Evolutionary conservation across 1,140 invertebrate genomes (phyloP).

Genomic region (Carcinoscorpius rotundicauda): DNA sequence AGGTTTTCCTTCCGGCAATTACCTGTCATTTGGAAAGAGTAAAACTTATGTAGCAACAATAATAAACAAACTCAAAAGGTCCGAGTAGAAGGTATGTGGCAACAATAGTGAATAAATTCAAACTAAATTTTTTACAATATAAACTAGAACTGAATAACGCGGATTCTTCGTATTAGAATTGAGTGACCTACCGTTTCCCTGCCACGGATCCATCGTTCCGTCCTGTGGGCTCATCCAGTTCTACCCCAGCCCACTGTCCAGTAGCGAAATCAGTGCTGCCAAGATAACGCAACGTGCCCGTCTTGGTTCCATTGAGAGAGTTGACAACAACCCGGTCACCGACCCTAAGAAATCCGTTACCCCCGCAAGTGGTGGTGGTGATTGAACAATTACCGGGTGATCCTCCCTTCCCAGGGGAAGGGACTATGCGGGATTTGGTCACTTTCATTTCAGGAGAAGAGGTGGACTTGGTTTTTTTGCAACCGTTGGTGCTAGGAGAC

Average conservation of each 20-base stretch:
- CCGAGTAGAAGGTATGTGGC: too few relatives aligned
- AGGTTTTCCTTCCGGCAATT: too few relatives aligned
- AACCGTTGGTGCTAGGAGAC: too few relatives aligned
- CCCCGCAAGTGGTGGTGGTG: slow-evolving; percentile 21
- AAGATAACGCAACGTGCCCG: slow-evolving; percentile 68
- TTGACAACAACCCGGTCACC: slow-evolving; percentile 86
- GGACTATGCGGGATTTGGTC: slow-evolving; percentile 4
- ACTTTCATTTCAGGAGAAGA: too few relatives aligned
- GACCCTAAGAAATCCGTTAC: slow-evolving; percentile 50
- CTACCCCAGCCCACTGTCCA: slow-evolving; percentile 96
- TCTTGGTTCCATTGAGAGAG: slow-evolving; percentile 71
- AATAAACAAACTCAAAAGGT: too few relatives aligned
- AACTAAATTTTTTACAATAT: too few relatives aligned
- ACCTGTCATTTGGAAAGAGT: too few relatives aligned
- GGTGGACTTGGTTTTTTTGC: too few relatives aligned
- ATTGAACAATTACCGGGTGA: neutral
- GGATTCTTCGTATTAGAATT: too few relatives aligned
- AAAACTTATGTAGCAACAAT: too few relatives aligned
- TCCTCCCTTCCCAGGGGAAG: slow-evolving; percentile 5
- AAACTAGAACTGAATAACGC: too few relatives aligned
- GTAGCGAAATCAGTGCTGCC: slow-evolving; percentile 80
- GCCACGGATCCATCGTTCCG: slow-evolving; percentile 93
- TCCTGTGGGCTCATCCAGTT: slow-evolving; percentile 81
- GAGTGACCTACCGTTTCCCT: slow-evolving; percentile 32
- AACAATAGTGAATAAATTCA: too few relatives aligned